Evolutionary conservation across 2,113 vertebrate species (phyloP), one percentile per base, ranked within the genome.

Genomic region (Nerophis ophidion): DNA sequence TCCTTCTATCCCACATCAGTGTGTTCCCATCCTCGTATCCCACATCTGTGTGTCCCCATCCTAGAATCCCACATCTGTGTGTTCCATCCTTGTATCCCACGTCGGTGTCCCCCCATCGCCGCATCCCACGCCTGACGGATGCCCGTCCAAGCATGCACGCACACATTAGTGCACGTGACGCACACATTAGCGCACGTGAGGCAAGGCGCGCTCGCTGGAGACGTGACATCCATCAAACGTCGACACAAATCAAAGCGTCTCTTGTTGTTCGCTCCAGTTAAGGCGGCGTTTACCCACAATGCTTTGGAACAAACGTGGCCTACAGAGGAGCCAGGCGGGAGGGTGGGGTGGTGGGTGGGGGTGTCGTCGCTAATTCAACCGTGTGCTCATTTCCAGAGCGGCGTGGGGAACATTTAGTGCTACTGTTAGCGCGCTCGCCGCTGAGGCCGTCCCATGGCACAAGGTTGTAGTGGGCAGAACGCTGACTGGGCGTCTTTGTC

Each of bases 351-450:
- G 1, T 2, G 26, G 26, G 26, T 2, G 26, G 26, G 26, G 26
- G 1, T 26, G 59, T 74, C 77, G 84, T 81, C 50, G 79, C 71
- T 36, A 82, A 76, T 72, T 85, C 77, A 81, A 54, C 81, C 69
- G 40, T 59, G 63, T 66, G 66, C 74, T 84, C 86, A 86, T 88
- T 87, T 88, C 78, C 84, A 80, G 81, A 73, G 72, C 53, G 65
- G 72, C 58, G 14, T 75, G 51, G 44, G 55, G 63, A 75, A 70
- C 72, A 11, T 34, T 60, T 81, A 61, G 72, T 70, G 63, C 72
- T 65, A 72, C 79, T 78, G 76, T 70, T 80, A 74, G 68, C 14
- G 49, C 12, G 50, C 54, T 48, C 57, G 58, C 57, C 54, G 47
- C 26, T 26, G 26, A 26, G 26, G 26, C 26, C 26, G 26, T 26